Base-by-base conservation (phyloP, 1,140 invertebrate species). In the Leptinotarsa texana region DNA sequence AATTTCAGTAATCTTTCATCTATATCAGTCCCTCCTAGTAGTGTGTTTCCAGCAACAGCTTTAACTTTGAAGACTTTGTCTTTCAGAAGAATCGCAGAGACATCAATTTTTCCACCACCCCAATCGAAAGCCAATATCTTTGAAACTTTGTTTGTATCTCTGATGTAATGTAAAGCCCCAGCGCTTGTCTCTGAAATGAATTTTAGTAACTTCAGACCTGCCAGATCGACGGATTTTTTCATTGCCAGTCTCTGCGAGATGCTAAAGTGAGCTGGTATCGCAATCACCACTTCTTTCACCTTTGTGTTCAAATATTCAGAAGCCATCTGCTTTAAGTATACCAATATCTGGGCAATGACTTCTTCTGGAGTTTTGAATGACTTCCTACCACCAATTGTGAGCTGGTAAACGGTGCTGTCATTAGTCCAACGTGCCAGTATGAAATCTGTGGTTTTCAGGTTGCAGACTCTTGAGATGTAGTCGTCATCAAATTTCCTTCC, bases 31-130 rank as follows among this genome's bases (percentile, higher is more conserved):
- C 92, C 92, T 75, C 92, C 92, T 75, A 93, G 84, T 82, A 92
- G 90, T 17, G 77, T 82, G 69, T 84, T 75, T 86, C 87, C 83
- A 83, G 95, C 95, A 4, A 95, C 96, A 2, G 94, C 91, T 42
- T 89, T 63, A 21, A 82, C 93, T 87, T 89, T 5, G 93, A 81
- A 76, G 2, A 92, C 91, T 68, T 92, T 92, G 79, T 92, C 91
- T 81, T 93, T 92, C 80, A 93, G 93, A 42, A 91, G 92, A 13
- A 94, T 86, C 11, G 94, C 84, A 11, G 92, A 93, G 0, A 94
- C 92, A 86, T 94, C 92, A 83, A 94, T 94, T 74, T 93, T 94
- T 76, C 93, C 93, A 83, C 92, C 92, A 66, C 92, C 92, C 69
- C 93, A 83, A 84, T 93, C 92, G 80, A 91, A 77, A 13, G 77